Base-by-base conservation (phyloP, 2,888 invertebrate genomes). In the Hermaeophaga mercurialis region DNA sequence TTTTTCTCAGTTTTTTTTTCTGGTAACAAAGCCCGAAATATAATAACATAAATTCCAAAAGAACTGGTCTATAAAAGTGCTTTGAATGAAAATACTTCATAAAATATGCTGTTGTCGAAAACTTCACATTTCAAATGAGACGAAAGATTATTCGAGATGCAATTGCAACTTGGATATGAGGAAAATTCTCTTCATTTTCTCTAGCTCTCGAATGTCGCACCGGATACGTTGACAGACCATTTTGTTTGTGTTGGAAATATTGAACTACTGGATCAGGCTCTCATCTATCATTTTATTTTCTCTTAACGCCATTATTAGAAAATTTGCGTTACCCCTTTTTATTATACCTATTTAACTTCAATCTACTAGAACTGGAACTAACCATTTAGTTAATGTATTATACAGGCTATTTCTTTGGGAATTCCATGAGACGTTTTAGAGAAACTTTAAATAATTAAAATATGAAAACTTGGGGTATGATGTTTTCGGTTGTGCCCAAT, bases 11-110 rank as follows among this genome's bases (percentile, higher is more conserved):
- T n/a, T n/a, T n/a, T n/a, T n/a, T n/a, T n/a, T n/a, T n/a, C n/a
- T n/a, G n/a, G n/a, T n/a, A n/a, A n/a, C n/a, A n/a, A n/a, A n/a
- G n/a, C n/a, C n/a, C n/a, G n/a, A n/a, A 22, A 22, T 22, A 22
- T 22, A 22, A 22, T 5, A 22, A 22, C 6, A 22, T 22, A 22
- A 5, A 5, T 22, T 22, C 12, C 12, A 5, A 39, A 19, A 1
- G 2, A 6, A 12, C 41, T 14, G 18, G 41, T 22, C 41, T 41
- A 41, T 41, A 24, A 41, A 22, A n/a, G 6, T 54, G 49, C 59
- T 65, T 63, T 65, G 64, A 66, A 66, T 66, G 59, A 63, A 64
- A 65, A 71, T 71, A 70, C 69, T 69, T 70, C 69, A 70, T 69
- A 67, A 66, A 66, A 68, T 64, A 65, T 65, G 60, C 60, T 62